These are phyloP conservation scores for Choloepus didactylus DNA, from an alignment of 2,797 vertebrate genomes.

Conservation along the genomic window DNA sequence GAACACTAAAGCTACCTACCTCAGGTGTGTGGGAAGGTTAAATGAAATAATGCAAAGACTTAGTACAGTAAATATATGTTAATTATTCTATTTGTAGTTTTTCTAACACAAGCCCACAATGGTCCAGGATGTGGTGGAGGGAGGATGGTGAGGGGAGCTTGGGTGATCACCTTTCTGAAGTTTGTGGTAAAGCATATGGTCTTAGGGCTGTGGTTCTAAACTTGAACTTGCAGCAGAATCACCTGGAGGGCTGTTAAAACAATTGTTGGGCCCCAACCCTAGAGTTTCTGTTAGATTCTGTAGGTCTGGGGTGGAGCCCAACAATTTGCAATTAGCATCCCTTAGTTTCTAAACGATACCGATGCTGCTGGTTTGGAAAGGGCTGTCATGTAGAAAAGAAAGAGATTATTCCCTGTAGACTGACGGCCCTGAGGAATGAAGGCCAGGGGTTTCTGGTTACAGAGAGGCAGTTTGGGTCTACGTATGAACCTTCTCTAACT, in stretches of 20 bases:
- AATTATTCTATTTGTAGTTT: neutral
- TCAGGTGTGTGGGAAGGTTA: neutral
- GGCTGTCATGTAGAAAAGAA: neutral
- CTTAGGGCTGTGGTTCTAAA: neutral
- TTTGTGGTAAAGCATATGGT: neutral
- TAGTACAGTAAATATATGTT: neutral
- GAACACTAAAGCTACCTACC: neutral
- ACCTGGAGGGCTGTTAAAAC: neutral
- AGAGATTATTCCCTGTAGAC: neutral
- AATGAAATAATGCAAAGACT: neutral
- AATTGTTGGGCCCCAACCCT: neutral
- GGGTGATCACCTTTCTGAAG: neutral
- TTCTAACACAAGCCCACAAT: neutral
- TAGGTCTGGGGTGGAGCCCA: neutral
- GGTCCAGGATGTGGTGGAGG: neutral
- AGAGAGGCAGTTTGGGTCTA: neutral
- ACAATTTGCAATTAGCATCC: neutral
- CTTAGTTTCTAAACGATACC: neutral
- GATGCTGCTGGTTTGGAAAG: neutral
- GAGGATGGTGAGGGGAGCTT: neutral
- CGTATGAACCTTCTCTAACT: neutral
- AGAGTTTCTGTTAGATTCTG: conserved; percentile 6
- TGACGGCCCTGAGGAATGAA: neutral
- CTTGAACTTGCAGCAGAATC: neutral
- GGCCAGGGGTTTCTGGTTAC: neutral